Base-by-base conservation (phyloP, 92 coral and sea anemone genomes). In the Scolanthus callimorphus region DNA sequence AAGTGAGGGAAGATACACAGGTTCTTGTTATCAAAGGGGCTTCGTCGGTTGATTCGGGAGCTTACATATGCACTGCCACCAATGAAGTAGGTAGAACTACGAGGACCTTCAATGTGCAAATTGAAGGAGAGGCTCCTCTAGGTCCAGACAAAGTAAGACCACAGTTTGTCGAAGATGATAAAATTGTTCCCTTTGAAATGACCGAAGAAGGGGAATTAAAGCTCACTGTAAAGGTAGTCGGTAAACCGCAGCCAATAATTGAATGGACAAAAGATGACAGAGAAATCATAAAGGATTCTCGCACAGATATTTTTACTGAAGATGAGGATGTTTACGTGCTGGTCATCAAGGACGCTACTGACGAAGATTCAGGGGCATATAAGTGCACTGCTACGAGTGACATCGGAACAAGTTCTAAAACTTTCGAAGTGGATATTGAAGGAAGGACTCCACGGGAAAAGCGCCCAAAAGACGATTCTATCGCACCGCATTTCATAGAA, bases 371-470 rank as follows among this genome's bases (percentile, higher is more conserved):
- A 47, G 97, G 94, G 1, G 73, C 76, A 13, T 85, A 85, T 62
- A 85, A 75, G 46, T 90, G 95, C 51, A 81, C 82, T 10, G 90
- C 94, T 8, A 59, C 72, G 39, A 85, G 74, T 51, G 76, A 63
- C 23, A 80, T 73, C 48, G 94, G 95, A 13, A 63, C 71, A 28
- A 77, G 82, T 51, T 46, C 65, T 34, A 79, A 88, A 38, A 72
- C 76, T 27, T 84, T 78, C 17, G 77, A 77, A 3, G 95, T 90
- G 17, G 87, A 85, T 27, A 81, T 85, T 56, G 83, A 90, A 75
- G 82, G 85, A 34, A 54, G 49, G 29, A 34, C 31, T 12, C 22
- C 21, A 3, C 31, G 28, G 20, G 27, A 39, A 19, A 65, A 68
- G 24, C 4, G 11, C 17, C 8, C 8, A 20, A 46, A 46, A 19